phyloP scores from a whole-genome alignment of 2,113 vertebrate genomes.

The Pogonocichla stellata region DNA sequence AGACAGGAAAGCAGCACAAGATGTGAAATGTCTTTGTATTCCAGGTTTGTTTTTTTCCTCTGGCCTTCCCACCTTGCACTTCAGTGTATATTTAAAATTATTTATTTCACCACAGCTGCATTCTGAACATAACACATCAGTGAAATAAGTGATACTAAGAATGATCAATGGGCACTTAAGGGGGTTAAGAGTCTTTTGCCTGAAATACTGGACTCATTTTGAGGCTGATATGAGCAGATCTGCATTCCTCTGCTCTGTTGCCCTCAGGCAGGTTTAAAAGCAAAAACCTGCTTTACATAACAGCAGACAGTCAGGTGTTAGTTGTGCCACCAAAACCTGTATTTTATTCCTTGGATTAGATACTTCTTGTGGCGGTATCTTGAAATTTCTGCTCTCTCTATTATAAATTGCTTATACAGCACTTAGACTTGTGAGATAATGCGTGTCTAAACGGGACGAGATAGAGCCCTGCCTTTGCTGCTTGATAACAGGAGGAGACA shows the following conservation, averaged over 20 bases:
- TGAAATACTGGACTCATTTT: background rate
- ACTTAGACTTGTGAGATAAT: background rate
- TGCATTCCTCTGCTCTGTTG: background rate
- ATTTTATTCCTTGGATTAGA: background rate
- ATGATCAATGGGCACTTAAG: background rate
- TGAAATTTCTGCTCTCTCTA: background rate
- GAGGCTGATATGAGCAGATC: background rate
- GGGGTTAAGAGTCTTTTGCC: background rate
- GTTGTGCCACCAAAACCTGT: background rate
- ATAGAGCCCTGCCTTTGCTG: background rate
- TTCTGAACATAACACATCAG: background rate
- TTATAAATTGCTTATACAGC: background rate
- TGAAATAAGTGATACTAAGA: constrained; percentile 11
- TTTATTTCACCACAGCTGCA: background rate
- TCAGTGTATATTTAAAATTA: background rate
- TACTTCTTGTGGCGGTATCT: background rate
- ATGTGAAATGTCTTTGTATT: background rate
- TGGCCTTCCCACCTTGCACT: background rate
- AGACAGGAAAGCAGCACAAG: background rate
- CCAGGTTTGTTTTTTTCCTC: background rate
- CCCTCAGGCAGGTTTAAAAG: background rate
- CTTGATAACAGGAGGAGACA: background rate
- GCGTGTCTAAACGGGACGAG: background rate
- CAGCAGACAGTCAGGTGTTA: background rate
- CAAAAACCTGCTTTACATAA: background rate